Conservation (phyloP, 2,113 vertebrate species). For the Noctilio leporinus region DNA sequence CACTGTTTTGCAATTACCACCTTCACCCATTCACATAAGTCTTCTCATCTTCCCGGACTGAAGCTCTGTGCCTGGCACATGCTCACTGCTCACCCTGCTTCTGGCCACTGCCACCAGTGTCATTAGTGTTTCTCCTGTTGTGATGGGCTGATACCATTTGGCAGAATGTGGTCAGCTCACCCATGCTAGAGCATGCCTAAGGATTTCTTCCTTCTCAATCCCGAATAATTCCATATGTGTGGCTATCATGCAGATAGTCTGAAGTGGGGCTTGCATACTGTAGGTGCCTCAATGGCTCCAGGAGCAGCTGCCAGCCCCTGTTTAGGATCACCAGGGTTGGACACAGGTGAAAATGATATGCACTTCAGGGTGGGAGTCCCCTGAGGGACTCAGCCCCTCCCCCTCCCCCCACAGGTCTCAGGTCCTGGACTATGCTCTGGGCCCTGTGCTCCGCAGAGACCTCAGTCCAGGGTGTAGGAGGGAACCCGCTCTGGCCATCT, state of each 20-base stretch:
- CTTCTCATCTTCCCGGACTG: neutral
- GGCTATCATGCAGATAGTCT: neutral
- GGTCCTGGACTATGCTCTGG: neutral
- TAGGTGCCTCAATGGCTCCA: fast-evolving
- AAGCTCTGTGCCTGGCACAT: neutral
- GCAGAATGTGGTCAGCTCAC: neutral
- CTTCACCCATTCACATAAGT: neutral
- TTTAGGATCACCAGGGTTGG: neutral
- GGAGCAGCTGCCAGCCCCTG: neutral
- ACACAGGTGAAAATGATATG: neutral
- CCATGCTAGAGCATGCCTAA: neutral
- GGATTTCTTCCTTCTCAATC: neutral
- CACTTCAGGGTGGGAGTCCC: neutral
- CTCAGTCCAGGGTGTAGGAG: neutral
- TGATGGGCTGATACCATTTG: too few species aligned
- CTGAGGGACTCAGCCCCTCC: neutral
- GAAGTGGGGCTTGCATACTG: neutral
- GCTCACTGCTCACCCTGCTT: neutral
- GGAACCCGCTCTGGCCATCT: neutral
- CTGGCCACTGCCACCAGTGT: neutral
- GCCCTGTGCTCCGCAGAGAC: neutral
- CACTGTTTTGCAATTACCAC: fast-evolving
- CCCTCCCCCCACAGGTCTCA: too few species aligned
- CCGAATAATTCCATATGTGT: fast-evolving
- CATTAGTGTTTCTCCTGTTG: too few species aligned